phyloP scores from a whole-genome alignment of 2,888 invertebrate genomes.

The Drosophila formosana region DNA sequence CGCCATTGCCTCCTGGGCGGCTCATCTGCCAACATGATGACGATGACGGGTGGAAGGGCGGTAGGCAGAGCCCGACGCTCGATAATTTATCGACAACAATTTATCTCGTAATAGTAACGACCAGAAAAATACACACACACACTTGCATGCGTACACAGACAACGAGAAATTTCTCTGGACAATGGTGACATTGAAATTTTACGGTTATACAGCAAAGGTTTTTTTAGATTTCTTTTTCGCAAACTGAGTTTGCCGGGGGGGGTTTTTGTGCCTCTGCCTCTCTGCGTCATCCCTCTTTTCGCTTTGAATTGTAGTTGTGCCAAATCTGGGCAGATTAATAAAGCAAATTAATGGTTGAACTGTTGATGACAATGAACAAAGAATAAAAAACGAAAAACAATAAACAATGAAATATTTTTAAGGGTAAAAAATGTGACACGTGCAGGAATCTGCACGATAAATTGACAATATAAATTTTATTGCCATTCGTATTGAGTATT shows the following conservation, averaged over 20 bases:
- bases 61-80: slow-evolving; percentile 54
- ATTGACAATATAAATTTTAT: slow-evolving; percentile 69
- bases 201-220: slow-evolving; percentile 60
- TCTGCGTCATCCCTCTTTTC: neutral
- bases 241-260: slow-evolving; percentile 24
- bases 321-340: slow-evolving; percentile 66
- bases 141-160: neutral
- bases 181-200: slow-evolving; percentile 83
- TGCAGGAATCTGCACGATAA: slow-evolving; percentile 70
- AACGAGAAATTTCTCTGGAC: slow-evolving; percentile 54
- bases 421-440: slow-evolving; percentile 66
- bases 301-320: slow-evolving; percentile 9
- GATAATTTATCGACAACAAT: slow-evolving; percentile 83
- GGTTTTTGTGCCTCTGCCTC: neutral
- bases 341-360: slow-evolving; percentile 73
- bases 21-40: slow-evolving; percentile 18
- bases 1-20: slow-evolving; percentile 51
- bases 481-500: slow-evolving; percentile 69
- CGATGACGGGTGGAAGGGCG: slow-evolving; percentile 1
- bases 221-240: slow-evolving; percentile 33
- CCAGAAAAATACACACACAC: slow-evolving; percentile 36
- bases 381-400: slow-evolving; percentile 17
- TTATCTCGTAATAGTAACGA: slow-evolving; percentile 81
- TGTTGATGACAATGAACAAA: slow-evolving; percentile 44
- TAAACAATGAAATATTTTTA: slow-evolving; percentile 40